Evolutionary conservation across 1,140 invertebrate species (phyloP), one percentile per base, ranked within the genome.

Genomic region (Planococcus citri): DNA sequence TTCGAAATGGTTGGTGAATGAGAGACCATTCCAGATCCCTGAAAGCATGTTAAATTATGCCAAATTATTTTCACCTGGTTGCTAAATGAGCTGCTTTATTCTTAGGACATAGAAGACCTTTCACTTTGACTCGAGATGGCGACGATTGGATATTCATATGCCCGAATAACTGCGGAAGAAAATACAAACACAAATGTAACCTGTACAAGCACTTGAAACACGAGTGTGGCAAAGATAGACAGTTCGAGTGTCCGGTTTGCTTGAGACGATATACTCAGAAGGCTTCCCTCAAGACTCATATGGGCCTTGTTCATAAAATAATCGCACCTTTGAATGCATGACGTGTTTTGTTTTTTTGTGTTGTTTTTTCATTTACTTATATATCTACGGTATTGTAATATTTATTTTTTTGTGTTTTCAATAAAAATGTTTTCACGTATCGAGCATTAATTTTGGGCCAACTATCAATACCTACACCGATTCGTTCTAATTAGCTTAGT

Each of bases 231-330:
- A 58, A 71, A 24, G 71, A 68, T 21, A 68, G 68, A 0, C 68
- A 67, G 38, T 73, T 72, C 38, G 37, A 33, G 6, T 73, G 72
- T 69, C 17, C 73, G 1, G 72, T 74, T 21, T 78, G 78, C 70
- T 72, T 74, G 21, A 75, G 75, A 67, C 76, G 74, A 64, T 76
- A 75, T 58, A 76, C 77, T 25, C 74, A 75, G 21, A 76, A 75
- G 71, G 72, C 73, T 33, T 73, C 74, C 68, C 71, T 77, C 0
- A 74, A 73, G 12, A 70, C 64, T 14, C 76, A 77, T 38, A 70
- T 76, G 64, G 51, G 69, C 37, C 69, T 70, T 4, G 68, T 70
- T 8, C 75, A 75, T 29, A 69, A 29, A 29, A 38, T 64, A 4
- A 64, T 64, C 41, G 41, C 17, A 9, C 41, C 41, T 51, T n/a